A percentile compares a stretch with the other conserved stretches of the same genome.
phyloP scores from a whole-genome alignment of 2,888 invertebrate genomes.

The Drosophila pseudotalamancana region DNA sequence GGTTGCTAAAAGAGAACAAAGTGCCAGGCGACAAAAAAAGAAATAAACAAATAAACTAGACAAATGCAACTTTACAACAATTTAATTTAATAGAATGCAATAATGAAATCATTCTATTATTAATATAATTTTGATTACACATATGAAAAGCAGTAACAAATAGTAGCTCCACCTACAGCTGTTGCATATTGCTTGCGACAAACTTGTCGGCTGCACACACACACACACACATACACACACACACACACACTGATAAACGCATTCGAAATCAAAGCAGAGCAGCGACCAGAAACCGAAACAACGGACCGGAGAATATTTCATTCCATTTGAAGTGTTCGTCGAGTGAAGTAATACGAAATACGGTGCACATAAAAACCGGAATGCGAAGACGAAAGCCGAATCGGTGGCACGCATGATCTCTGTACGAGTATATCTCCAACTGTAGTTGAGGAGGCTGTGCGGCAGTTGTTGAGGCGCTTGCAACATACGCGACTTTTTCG shows the following conservation, averaged over 20 bases:
- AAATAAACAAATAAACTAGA: not conserved
- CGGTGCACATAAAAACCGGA: not conserved
- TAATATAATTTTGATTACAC: too few relatives aligned
- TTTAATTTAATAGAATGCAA: too few relatives aligned
- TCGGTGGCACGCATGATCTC: constrained; percentile 37
- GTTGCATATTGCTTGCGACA: not conserved
- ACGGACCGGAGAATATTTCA: constrained; percentile 24
- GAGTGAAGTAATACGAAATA: constrained; percentile 39
- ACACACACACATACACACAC: not conserved
- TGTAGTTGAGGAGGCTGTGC: constrained; percentile 14
- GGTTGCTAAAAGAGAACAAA: not conserved
- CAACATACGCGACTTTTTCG: constrained; percentile 26
- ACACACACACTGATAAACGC: not conserved
- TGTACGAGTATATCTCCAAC: not conserved
- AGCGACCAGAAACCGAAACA: constrained; percentile 3
- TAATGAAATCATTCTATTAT: too few relatives aligned
- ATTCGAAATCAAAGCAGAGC: constrained; percentile 35
- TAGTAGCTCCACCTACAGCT: not conserved
- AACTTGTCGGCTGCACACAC: constrained; percentile 39
- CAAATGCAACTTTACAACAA: too few relatives aligned
- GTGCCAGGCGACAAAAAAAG: constrained; percentile 26
- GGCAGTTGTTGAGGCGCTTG: constrained; percentile 16
- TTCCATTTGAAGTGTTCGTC: constrained; percentile 44
- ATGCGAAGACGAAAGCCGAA: not conserved
- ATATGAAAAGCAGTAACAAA: not conserved